Evolutionary conservation across 2,888 invertebrate genomes (phyloP), one percentile per base, ranked within the genome.

Genomic region (Neoaliturus tenellus): DNA sequence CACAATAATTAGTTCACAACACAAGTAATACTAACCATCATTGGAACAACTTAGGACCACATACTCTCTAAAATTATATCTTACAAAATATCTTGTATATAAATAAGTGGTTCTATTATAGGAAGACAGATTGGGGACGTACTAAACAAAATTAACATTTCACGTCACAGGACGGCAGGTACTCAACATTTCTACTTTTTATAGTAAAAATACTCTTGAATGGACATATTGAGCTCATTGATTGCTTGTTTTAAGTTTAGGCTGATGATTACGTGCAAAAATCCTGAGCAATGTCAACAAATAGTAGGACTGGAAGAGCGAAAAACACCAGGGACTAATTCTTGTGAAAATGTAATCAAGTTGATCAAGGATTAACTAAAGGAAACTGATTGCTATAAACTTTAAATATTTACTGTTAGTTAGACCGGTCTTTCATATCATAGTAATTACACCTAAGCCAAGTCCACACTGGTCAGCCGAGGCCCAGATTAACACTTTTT

Each of bases 161-260:
- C 35, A 55, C 0, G 33, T 23, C 1, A 41, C 20, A 78, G 78
- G 78, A 78, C 78, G 78, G 78, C 78, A 78, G 78, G 78, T 78
- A 78, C 75, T 25, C 48, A 35, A 20, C 51, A 48, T 78, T n/a
- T 23, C 55, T 78, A 78, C 51, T 20, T 78, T 51, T 28, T 2
- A 71, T 48, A 25, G 48, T 78, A 78, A 78, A 78, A 78, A 75
- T 75, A 75, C 75, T 75, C 20, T 44, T 31, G 20, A 75, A 39
- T 48, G 41, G 35, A 71, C 35, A 39, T 71, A 28, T 78, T 78
- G 78, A 78, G 78, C 78, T 78, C n/a, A n/a, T 5, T 33, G 33
- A 78, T 78, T 78, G 78, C 78, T 78, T 78, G 23, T 78, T 28
- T 78, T 78, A 55, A 55, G n/a, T n/a, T 51, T 31, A 78, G 78